Base-by-base conservation (phyloP, 2,888 invertebrate species). In the Oxystoma pomonae region DNA sequence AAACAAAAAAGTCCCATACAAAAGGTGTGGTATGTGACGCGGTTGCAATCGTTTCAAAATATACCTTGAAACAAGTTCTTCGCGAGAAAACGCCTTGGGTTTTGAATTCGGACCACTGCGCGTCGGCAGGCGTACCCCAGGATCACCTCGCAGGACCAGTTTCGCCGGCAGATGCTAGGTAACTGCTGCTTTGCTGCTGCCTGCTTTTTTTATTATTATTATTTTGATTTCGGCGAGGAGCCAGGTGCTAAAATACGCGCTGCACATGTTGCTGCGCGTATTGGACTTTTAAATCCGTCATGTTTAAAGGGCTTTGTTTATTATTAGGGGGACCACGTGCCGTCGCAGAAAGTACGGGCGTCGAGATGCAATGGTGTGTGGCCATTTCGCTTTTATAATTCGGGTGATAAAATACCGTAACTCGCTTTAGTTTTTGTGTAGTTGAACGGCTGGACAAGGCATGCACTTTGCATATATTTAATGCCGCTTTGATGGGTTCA, bases 301-400 rank as follows among this genome's bases (percentile, higher is more conserved):
- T 75, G 74, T 75, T 76, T 76, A 76, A 76, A 76, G 68, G 72
- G 74, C 35, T 35, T 35, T 35, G 35, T 35, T 35, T 35, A 35
- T 35, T 35, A 35, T 35, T 35, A 35, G 35, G 35, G 35, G 35
- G 12, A 3, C 3, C 35, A 35, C 35, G 35, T 35, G 35, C 35
- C 35, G 3, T 12, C 12, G 35, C 35, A 12, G 3, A 7, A 3
- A 7, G 35, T 12, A 35, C 12, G 12, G 35, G 35, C 12, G 35
- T 35, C 35, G 35, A 3, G 12, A 35, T 35, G 35, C 35, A 35
- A 3, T 35, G 35, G 12, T 35, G 35, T 35, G 35, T 35, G 35
- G 35, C 35, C 12, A 35, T 35, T 35, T 35, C 35, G 35, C 12
- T 35, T n/a, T n/a, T n/a, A n/a, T 35, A 35, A 35, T 35, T 35